Evolutionary conservation across 2,888 invertebrate species (phyloP), one percentile per base, ranked within the genome.

Genomic region (Nesidiocoris tenuis): DNA sequence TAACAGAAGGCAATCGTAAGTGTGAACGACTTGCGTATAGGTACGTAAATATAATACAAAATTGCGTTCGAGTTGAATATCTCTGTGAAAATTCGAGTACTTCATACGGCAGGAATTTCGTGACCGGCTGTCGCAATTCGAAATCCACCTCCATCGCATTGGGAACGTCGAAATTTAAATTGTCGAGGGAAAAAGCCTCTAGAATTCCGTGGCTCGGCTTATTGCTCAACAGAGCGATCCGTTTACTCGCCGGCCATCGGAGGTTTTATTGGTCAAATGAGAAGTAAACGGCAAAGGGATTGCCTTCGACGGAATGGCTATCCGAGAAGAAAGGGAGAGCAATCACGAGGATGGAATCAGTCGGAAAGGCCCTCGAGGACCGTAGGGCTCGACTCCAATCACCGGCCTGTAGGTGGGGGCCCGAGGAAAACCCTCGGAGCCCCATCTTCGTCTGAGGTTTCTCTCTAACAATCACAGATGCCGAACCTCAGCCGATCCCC

Each of bases 301-400:
- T 39, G 39, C 39, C 5, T 39, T 24, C 64, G 64, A 23, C 22
- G 63, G 63, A 63, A 63, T 23, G 63, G 22, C 63, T 61, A 21
- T 61, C 19, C 18, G 25, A 64, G 24, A 9, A 17, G 24, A 16
- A 16, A 24, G 2, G 7, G 25, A 16, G 23, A 1, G 68, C 68
- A 68, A 68, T 68, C 68, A 68, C 68, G 21, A 57, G 66, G 25
- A 64, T 23, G 64, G 25, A 64, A 64, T 64, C 64, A 17, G 1
- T 2, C 5, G 66, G 25, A 68, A 57, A 68, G 68, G 57, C 68
- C 68, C 68, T 68, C 57, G 68, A 68, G 68, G 57, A 68, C 55
- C 21, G 39, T 22, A 16, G 12, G 56, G 57, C 57, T 57, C 68
- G 12, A 9, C 23, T 22, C 68, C 68, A 68, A 68, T 68, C 68